A percentile compares a stretch with the other conserved stretches of the same genome.
phyloP scores from a whole-genome alignment of 2,113 vertebrate species.

The Hylia prasina region DNA sequence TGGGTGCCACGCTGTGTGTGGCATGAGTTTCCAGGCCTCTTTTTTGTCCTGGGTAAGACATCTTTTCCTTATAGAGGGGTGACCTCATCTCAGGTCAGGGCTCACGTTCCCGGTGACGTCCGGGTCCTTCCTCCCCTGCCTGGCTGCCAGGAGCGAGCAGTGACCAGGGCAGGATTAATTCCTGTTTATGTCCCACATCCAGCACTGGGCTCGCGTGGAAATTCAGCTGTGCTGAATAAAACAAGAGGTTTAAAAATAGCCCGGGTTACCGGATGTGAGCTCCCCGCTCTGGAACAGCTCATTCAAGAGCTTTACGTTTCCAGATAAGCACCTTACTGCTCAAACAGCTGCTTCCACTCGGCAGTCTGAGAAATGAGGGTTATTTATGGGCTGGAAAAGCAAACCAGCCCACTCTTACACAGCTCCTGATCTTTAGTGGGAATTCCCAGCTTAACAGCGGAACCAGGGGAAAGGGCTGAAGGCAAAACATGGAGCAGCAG shows the following conservation, averaged over 20 bases:
- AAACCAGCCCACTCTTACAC: background rate
- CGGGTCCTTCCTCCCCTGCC: background rate
- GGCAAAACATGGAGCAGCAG: background rate
- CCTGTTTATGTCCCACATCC: background rate
- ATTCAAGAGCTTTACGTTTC: background rate
- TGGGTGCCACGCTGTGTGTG: background rate
- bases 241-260: background rate
- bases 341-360: background rate
- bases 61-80: background rate
- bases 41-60: background rate
- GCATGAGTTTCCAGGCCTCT: background rate
- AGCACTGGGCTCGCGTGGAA: background rate
- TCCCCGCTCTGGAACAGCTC: background rate
- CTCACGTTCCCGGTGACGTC: accelerated
- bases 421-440: background rate
- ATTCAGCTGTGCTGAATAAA: background rate
- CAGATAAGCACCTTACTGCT: background rate
- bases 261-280: background rate
- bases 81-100: background rate
- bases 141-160: accelerated
- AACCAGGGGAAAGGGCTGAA: background rate
- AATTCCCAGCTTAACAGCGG: accelerated
- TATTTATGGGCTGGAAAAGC: background rate
- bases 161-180: background rate
- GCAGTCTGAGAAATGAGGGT: background rate